Conservation (phyloP, 2,113 vertebrate species). For the Callionymus lyra region DNA sequence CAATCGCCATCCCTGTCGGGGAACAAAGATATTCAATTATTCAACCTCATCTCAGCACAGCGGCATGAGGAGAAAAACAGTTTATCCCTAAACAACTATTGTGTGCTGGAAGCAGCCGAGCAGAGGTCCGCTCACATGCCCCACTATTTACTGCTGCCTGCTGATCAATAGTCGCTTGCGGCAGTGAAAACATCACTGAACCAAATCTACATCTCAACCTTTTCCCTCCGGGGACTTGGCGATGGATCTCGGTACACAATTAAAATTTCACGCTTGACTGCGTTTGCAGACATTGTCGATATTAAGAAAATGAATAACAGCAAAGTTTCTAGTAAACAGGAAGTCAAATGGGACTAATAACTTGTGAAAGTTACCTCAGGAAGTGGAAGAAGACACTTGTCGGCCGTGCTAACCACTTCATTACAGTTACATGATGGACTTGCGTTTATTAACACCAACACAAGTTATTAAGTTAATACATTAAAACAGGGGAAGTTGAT, state of each 20-base stretch:
- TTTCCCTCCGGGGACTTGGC: constrained; percentile 25
- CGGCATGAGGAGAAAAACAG: constrained; percentile 5
- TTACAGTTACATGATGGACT: too few relatives aligned
- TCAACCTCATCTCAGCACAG: constrained; percentile 11
- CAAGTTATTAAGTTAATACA: too few relatives aligned
- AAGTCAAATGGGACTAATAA: constrained; percentile 29
- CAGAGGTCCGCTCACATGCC: constrained; percentile 21
- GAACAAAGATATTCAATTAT: constrained; percentile 22
- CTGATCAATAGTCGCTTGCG: constrained; percentile 48
- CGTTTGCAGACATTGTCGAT: constrained; percentile 40
- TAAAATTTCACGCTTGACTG: constrained; percentile 61
- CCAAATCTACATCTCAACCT: constrained; percentile 49
- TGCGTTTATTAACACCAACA: too few relatives aligned
- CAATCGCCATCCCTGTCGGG: neutral
- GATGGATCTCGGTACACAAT: constrained; percentile 48
- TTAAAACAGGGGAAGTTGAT: too few relatives aligned
- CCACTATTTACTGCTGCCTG: constrained; percentile 33
- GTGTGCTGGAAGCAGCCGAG: constrained; percentile 11
- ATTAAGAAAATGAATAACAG: constrained; percentile 39
- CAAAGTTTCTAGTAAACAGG: constrained; percentile 32
- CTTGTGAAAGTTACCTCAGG: too few relatives aligned
- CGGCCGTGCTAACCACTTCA: neutral
- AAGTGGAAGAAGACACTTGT: neutral
- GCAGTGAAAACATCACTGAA: constrained; percentile 41
- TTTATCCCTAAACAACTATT: constrained; percentile 9